These are phyloP conservation scores for Melanogrammus aeglefinus DNA, from an alignment of 2,797 vertebrate genomes.

Conservation along the genomic window DNA sequence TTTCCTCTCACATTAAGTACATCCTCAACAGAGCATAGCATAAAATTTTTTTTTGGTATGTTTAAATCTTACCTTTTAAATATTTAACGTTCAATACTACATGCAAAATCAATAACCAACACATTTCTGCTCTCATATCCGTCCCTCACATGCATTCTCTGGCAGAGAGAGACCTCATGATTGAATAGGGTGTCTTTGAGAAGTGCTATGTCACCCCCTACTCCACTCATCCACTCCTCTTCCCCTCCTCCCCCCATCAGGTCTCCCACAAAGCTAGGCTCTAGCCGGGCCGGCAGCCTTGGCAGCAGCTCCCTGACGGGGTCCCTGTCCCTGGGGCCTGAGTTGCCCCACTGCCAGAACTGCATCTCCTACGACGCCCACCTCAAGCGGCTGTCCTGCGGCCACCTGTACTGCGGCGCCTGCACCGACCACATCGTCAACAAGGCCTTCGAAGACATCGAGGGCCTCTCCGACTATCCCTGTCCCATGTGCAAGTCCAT, in stretches of 20 bases:
- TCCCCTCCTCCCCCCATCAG: constrained; percentile 40
- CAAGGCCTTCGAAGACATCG: constrained; percentile 80
- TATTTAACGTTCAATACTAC: background rate
- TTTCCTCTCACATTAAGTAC: background rate
- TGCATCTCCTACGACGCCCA: constrained; percentile 73
- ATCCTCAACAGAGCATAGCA: background rate
- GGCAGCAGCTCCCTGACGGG: constrained; percentile 77
- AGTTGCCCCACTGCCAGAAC: constrained; percentile 76
- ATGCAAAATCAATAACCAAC: background rate
- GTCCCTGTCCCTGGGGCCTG: constrained; percentile 72
- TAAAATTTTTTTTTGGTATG: background rate
- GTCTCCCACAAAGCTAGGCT: constrained; percentile 70
- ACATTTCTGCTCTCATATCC: background rate
- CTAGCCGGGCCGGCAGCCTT: constrained; percentile 69
- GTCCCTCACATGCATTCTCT: background rate
- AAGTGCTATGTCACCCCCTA: background rate
- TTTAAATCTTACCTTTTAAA: background rate
- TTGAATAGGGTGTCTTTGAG: background rate
- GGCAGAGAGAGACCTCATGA: background rate
- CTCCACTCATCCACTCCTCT: background rate
- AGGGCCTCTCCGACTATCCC: constrained; percentile 78
- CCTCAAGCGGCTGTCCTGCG: constrained; percentile 78
- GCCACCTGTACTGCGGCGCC: constrained; percentile 75
- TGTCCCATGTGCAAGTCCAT: constrained; percentile 79
- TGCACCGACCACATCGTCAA: constrained; percentile 80